These are phyloP conservation scores for Diaprepes abbreviatus DNA, from an alignment of 2,888 invertebrate species.

Conservation along the genomic window DNA sequence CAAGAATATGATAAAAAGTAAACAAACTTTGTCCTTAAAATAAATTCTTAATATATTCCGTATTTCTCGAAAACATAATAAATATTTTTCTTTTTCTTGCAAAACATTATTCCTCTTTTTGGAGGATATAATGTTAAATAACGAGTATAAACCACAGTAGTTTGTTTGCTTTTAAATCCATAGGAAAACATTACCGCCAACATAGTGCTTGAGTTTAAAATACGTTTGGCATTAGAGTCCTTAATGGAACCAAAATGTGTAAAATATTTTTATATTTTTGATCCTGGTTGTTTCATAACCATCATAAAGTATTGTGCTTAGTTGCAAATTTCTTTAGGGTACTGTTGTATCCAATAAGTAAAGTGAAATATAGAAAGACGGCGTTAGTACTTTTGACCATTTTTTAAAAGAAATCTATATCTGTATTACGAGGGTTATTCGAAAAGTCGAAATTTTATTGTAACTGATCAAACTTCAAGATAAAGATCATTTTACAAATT, in stretches of 20 bases:
- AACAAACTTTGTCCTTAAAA: neutral
- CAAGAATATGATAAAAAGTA: neutral
- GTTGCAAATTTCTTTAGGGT: neutral
- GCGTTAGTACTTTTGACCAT: no score
- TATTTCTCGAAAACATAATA: neutral
- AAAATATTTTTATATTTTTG: constrained; percentile 22
- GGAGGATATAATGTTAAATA: constrained; percentile 24
- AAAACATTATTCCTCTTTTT: constrained; percentile 19
- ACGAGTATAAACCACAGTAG: constrained; percentile 25
- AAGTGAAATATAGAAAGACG: no score
- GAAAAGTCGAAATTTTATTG: no score
- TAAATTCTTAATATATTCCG: neutral
- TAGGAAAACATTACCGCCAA: constrained; percentile 21
- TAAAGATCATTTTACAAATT: no score
- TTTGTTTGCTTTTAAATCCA: constrained; percentile 36
- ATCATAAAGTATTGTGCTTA: neutral
- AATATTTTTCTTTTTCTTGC: constrained; percentile 2
- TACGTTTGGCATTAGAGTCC: constrained; percentile 19
- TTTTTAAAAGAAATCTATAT: no score
- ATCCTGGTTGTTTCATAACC: constrained; percentile 15
- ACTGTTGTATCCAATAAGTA: neutral
- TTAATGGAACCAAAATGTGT: constrained; percentile 5
- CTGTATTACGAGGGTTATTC: no score
- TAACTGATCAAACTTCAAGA: no score
- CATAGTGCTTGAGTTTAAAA: constrained; percentile 19